These are phyloP conservation scores for Coregonus clupeaformis DNA, from an alignment of 2,113 vertebrate species.

Conservation along the genomic window DNA sequence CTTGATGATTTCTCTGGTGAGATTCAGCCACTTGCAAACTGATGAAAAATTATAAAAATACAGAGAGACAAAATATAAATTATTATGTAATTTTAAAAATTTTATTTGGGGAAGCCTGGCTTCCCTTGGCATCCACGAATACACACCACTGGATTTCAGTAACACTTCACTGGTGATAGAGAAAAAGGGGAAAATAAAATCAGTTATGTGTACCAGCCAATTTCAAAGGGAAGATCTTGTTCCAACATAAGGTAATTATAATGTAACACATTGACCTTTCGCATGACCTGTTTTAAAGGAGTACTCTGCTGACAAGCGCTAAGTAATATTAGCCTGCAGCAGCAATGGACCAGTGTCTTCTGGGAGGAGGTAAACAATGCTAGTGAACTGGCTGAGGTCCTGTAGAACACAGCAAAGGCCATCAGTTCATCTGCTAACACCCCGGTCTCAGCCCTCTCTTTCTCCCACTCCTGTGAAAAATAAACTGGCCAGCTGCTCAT, in stretches of 20 bases:
- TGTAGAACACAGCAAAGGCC: slow-evolving; percentile 70
- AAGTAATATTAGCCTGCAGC: slow-evolving; percentile 74
- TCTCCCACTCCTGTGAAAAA: slow-evolving; percentile 32
- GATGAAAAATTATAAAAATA: too few relatives aligned
- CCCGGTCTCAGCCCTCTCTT: not conserved
- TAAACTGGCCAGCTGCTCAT: slow-evolving; percentile 26
- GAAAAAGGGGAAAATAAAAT: too few relatives aligned
- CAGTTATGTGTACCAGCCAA: not conserved
- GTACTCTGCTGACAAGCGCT: slow-evolving; percentile 64
- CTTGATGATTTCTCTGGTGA: too few relatives aligned
- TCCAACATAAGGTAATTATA: slow-evolving; percentile 67
- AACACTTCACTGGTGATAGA: too few relatives aligned
- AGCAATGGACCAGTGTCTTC: slow-evolving; percentile 61
- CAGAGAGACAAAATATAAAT: too few relatives aligned
- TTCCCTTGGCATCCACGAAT: too few relatives aligned
- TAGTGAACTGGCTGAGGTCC: slow-evolving; percentile 37
- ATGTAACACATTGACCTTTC: slow-evolving; percentile 68
- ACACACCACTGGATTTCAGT: too few relatives aligned
- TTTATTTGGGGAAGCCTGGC: too few relatives aligned
- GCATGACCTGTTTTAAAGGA: slow-evolving; percentile 62
- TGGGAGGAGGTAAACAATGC: slow-evolving; percentile 60
- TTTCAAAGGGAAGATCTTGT: slow-evolving; percentile 34
- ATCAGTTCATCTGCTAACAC: slow-evolving; percentile 62
- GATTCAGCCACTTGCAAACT: too few relatives aligned
- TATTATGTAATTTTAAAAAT: too few relatives aligned